These are phyloP conservation scores for Crematogaster levior DNA, from an alignment of 2,888 invertebrate species.

Conservation along the genomic window DNA sequence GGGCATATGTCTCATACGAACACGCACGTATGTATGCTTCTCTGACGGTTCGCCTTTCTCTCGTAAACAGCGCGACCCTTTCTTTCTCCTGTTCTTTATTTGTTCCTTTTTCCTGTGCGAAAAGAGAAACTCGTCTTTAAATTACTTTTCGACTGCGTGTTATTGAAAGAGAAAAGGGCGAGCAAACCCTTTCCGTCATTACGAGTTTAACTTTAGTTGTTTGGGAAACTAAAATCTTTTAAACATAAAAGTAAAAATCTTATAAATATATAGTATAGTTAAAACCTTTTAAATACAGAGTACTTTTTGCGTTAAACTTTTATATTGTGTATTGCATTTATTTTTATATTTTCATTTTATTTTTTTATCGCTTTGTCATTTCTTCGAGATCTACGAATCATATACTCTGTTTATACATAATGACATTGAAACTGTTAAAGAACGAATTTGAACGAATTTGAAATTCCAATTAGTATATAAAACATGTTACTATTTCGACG, in stretches of 20 bases:
- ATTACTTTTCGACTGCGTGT: conserved; percentile 41
- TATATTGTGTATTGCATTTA: too few relatives aligned
- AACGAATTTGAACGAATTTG: too few relatives aligned
- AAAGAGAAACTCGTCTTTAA: conserved; percentile 68
- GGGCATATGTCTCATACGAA: conserved; percentile 60
- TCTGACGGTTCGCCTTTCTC: conserved; percentile 64
- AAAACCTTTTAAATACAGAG: not conserved
- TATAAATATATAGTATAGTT: too few relatives aligned
- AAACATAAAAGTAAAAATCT: too few relatives aligned
- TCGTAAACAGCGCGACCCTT: conserved; percentile 64
- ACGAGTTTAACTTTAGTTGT: not conserved
- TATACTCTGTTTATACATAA: not conserved
- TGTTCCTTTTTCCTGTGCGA: conserved; percentile 50
- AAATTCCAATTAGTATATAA: not conserved
- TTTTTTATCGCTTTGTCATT: not conserved
- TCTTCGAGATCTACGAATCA: not conserved
- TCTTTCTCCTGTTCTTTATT: conserved; percentile 42
- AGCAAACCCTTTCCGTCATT: conserved; percentile 26
- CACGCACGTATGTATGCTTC: conserved; percentile 38
- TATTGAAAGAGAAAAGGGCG: conserved; percentile 23
- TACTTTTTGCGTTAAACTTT: not conserved
- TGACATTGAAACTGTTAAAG: not conserved
- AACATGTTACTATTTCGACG: not conserved
- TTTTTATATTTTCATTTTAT: too few relatives aligned
- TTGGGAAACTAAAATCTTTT: not conserved